Conservation (phyloP, 2,888 invertebrate genomes). For the Ommatoiulus sabulosus region DNA sequence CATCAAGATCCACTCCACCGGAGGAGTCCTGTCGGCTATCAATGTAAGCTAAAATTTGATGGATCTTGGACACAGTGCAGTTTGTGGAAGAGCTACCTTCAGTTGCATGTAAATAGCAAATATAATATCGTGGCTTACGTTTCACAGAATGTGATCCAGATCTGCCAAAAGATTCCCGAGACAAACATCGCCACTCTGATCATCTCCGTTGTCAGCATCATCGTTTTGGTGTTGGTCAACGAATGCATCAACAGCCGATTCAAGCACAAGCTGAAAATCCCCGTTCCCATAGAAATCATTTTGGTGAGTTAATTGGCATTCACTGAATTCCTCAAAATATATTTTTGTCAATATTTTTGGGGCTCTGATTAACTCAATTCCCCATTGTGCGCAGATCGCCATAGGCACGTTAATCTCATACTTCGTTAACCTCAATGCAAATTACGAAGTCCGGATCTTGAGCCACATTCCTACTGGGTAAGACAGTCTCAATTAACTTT, state of each 20-base stretch:
- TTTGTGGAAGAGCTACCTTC: too few species aligned
- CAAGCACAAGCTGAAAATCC: constrained; percentile 69
- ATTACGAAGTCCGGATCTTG: constrained; percentile 52
- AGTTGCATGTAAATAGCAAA: too few species aligned
- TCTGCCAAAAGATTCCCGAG: constrained; percentile 72
- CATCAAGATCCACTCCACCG: constrained; percentile 24
- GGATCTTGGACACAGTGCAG: too few species aligned
- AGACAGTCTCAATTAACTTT: not conserved
- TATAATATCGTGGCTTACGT: constrained; percentile 26
- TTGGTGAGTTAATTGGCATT: constrained; percentile 65
- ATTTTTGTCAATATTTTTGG: too few species aligned
- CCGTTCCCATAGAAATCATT: constrained; percentile 86
- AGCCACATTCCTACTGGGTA: constrained; percentile 57
- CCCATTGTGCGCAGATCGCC: constrained; percentile 49
- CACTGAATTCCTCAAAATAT: too few species aligned
- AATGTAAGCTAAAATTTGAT: constrained; percentile 49
- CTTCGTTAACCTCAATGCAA: constrained; percentile 24
- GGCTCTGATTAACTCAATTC: too few species aligned
- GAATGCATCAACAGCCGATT: constrained; percentile 62
- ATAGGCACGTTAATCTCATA: constrained; percentile 71
- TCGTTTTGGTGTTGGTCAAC: constrained; percentile 71
- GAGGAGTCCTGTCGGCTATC: constrained; percentile 47
- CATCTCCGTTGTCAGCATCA: constrained; percentile 77
- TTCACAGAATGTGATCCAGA: constrained; percentile 73
- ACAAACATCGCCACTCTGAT: constrained; percentile 77